Evolutionary conservation across 2,113 vertebrate genomes (phyloP).

Genomic region (Blennius ocellaris): DNA sequence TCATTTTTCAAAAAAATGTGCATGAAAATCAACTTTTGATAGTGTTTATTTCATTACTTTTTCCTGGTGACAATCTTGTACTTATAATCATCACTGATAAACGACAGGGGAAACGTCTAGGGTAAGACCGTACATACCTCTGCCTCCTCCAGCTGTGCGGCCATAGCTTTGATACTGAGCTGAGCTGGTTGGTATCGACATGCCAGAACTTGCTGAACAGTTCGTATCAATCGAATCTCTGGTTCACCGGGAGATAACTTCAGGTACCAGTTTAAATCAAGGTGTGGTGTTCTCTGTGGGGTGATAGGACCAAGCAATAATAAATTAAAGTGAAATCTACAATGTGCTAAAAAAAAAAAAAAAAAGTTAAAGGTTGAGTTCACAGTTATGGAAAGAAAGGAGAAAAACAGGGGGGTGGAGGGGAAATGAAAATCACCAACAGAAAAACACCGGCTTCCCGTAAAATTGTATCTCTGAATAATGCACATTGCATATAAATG

Average conservation of each 20-base stretch:
- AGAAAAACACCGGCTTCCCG: no score
- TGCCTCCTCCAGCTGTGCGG: slow-evolving; percentile 87
- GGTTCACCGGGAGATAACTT: slow-evolving; percentile 56
- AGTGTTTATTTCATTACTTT: no score
- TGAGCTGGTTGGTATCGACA: slow-evolving; percentile 87
- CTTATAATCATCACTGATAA: neutral
- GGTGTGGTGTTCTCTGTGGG: slow-evolving; percentile 59
- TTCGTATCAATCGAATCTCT: slow-evolving; percentile 74
- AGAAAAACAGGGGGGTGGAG: no score
- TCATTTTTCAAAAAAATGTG: neutral
- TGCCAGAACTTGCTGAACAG: slow-evolving; percentile 83
- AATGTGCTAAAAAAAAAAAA: no score
- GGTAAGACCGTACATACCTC: slow-evolving; percentile 78
- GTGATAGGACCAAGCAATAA: slow-evolving; percentile 3
- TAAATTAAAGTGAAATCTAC: neutral
- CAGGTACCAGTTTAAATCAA: slow-evolving; percentile 51
- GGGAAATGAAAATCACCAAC: no score
- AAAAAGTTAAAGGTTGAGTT: no score
- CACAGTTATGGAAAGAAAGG: no score
- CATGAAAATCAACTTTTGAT: no score
- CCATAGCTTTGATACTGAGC: slow-evolving; percentile 84
- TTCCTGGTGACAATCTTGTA: neutral
- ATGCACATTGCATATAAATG: no score
- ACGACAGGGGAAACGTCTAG: neutral
- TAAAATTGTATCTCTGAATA: no score